These are phyloP conservation scores for Petrocephalus microphthalmus DNA, from an alignment of 2,113 vertebrate genomes.

Conservation along the genomic window DNA sequence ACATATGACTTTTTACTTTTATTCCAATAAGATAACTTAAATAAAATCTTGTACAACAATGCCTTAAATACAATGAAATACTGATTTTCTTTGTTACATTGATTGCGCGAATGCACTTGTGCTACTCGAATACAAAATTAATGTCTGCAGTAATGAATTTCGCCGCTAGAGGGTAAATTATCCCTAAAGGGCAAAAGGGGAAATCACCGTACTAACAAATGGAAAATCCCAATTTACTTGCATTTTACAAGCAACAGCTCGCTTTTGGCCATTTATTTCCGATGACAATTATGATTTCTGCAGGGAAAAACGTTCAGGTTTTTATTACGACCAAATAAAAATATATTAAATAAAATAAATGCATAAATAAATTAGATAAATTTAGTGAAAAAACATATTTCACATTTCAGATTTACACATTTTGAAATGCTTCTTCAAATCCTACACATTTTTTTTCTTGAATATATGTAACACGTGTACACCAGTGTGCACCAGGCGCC, in stretches of 20 bases:
- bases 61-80: background rate
- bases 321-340: background rate
- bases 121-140: background rate
- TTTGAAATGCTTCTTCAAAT: background rate
- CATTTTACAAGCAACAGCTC: background rate
- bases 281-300: background rate
- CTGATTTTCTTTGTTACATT: background rate
- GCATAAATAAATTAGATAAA: background rate
- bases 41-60: background rate
- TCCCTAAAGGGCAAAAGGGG: slow-evolving; percentile 23
- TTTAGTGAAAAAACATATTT: background rate
- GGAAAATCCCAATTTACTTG: slow-evolving; percentile 41
- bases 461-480: background rate
- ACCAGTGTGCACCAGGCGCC: background rate
- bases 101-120: background rate
- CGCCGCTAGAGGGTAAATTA: slow-evolving; percentile 50
- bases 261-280: background rate
- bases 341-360: background rate
- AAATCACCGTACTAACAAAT: slow-evolving; percentile 31
- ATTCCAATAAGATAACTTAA: background rate
- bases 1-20: background rate
- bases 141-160: slow-evolving; percentile 20
- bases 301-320: background rate
- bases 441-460: background rate
- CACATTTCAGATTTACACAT: background rate